Percentiles rank a stretch among this genome's conserved stretches.
Evolutionary conservation across 2,113 vertebrate species (phyloP).

Genomic region (Origma solitaria): DNA sequence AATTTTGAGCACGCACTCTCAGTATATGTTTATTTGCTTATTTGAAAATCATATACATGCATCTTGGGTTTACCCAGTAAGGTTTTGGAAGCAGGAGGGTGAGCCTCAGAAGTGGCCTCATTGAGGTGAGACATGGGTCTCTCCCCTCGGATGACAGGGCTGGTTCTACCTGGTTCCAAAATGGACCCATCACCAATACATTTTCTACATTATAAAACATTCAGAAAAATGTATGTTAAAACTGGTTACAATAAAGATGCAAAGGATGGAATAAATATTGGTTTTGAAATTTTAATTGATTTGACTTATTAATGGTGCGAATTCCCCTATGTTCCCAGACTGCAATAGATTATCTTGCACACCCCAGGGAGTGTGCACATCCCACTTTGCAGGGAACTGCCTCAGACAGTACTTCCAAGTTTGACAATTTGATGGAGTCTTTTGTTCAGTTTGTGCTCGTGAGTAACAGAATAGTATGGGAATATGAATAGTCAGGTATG

Average conservation of each 20-base stretch:
- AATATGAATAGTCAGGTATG: neutral
- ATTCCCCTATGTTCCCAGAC: neutral
- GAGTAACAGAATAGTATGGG: neutral
- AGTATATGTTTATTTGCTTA: neutral
- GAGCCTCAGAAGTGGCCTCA: neutral
- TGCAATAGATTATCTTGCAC: neutral
- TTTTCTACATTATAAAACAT: neutral
- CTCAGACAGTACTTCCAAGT: neutral
- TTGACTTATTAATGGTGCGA: neutral
- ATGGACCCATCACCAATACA: neutral
- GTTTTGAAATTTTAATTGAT: neutral
- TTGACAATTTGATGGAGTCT: neutral
- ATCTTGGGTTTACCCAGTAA: neutral
- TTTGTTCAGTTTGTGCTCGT: neutral
- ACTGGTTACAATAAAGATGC: neutral
- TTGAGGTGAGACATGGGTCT: neutral
- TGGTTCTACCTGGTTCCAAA: neutral
- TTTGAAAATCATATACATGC: neutral
- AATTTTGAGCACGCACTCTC: neutral
- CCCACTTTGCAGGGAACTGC: neutral
- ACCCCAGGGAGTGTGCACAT: fast-evolving
- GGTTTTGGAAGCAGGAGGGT: neutral
- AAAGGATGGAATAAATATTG: neutral
- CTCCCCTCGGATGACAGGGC: fast-evolving
- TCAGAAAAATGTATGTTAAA: neutral